A percentile compares a stretch with the other conserved stretches of the same genome.
phyloP scores from a whole-genome alignment of 1,140 invertebrate species.

The Heliconius hewitsoni region DNA sequence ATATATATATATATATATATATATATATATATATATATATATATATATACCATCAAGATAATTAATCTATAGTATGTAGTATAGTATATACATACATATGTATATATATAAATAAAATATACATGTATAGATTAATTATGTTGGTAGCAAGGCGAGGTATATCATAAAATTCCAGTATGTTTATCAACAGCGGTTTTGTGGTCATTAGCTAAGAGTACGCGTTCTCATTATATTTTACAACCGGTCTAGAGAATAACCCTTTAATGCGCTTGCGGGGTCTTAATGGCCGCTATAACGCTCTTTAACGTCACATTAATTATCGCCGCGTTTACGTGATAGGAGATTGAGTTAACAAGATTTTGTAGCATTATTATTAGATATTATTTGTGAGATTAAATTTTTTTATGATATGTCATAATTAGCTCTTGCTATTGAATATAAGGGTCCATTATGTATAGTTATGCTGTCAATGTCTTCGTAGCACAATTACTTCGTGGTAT shows the following conservation, averaged over 20 bases:
- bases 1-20: no score
- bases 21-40: no score
- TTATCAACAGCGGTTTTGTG: slow-evolving; percentile 37
- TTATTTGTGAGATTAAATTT: neutral
- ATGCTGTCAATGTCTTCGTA: no score
- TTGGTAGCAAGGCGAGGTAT: neutral
- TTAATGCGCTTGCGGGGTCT: slow-evolving; percentile 43
- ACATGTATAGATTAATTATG: neutral
- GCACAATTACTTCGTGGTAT: no score
- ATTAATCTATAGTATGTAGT: no score
- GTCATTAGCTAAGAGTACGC: slow-evolving; percentile 38
- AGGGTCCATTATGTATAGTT: no score
- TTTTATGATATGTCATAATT: neutral
- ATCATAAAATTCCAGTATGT: slow-evolving; percentile 31
- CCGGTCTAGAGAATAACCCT: slow-evolving; percentile 43
- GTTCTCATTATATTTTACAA: slow-evolving; percentile 41
- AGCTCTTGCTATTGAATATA: neutral
- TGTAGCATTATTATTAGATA: slow-evolving; percentile 23
- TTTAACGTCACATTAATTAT: slow-evolving; percentile 45
- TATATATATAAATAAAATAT: no score
- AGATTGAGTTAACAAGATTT: slow-evolving; percentile 42
- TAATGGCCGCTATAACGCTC: slow-evolving; percentile 42
- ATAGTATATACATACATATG: no score
- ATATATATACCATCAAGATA: no score
- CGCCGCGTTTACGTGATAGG: slow-evolving; percentile 42